These are phyloP conservation scores for Petrocephalus schoutedeni DNA, from an alignment of 2,797 vertebrate genomes.

Conservation along the genomic window DNA sequence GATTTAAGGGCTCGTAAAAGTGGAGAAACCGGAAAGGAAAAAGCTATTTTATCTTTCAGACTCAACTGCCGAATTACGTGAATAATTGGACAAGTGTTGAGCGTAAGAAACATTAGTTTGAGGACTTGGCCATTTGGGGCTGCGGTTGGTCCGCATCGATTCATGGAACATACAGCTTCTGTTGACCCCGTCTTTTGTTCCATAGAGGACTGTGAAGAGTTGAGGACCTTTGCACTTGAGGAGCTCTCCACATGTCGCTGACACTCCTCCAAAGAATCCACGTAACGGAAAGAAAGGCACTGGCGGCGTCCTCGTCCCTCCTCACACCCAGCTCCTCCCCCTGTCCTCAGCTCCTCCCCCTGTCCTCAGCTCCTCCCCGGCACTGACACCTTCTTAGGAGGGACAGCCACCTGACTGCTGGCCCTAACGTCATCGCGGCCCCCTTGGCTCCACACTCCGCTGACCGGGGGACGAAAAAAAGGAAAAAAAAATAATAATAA, in stretches of 20 bases:
- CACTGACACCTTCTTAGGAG: background rate
- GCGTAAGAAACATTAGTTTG: background rate
- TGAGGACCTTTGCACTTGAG: background rate
- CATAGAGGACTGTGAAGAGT: background rate
- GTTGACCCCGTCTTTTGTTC: background rate
- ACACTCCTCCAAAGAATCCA: conserved; percentile 1
- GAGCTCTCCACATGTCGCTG: background rate
- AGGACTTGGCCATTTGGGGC: background rate
- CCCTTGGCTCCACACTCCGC: background rate
- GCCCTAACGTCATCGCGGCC: background rate
- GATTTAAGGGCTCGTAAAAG: conserved; percentile 13
- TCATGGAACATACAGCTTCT: background rate
- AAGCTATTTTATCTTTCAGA: background rate
- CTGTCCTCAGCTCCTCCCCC: background rate
- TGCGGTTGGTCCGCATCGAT: background rate
- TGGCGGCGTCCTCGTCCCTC: background rate
- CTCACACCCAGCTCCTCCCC: background rate
- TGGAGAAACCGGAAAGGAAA: background rate
- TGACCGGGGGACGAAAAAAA: background rate
- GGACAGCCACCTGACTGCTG: background rate
- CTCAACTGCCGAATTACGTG: conserved; percentile 4
- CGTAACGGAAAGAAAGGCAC: background rate
- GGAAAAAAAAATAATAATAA: no score
- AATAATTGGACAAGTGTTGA: conserved; percentile 13
- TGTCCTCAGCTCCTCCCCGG: background rate